Conservation (phyloP, 2,888 invertebrate species). For the Agrenia bidenticulata region DNA sequence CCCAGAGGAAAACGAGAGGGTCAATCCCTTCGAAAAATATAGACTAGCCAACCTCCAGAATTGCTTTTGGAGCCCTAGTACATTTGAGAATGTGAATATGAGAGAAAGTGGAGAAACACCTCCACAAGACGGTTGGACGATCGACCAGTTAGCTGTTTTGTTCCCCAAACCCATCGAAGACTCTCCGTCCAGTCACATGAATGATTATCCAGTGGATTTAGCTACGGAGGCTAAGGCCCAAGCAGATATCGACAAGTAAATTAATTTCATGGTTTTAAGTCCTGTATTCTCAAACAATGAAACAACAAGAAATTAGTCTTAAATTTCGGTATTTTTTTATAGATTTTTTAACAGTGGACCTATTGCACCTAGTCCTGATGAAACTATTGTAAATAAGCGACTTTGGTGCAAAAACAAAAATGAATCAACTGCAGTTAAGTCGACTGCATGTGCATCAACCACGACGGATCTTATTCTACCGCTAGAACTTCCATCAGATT, state of each 20-base stretch:
- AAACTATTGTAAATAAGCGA: neutral
- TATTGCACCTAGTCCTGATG: slow-evolving; percentile 13
- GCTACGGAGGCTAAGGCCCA: slow-evolving; percentile 11
- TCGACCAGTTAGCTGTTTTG: slow-evolving; percentile 3
- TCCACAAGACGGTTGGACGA: neutral
- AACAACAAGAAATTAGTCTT: neutral
- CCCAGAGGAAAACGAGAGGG: neutral
- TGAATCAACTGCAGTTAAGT: too few species aligned
- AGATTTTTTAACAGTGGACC: slow-evolving; percentile 6
- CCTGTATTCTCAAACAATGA: neutral
- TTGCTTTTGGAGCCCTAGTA: neutral
- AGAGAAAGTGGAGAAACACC: neutral
- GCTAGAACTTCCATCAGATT: neutral
- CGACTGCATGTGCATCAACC: too few species aligned
- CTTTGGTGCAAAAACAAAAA: too few species aligned
- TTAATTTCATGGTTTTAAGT: too few species aligned
- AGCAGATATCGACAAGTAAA: slow-evolving; percentile 2
- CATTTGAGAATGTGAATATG: neutral
- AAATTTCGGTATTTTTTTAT: neutral
- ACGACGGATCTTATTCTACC: slow-evolving; percentile 1
- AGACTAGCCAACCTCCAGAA: neutral
- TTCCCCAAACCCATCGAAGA: slow-evolving; percentile 9
- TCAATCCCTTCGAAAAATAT: slow-evolving; percentile 1
- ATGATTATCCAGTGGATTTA: slow-evolving; percentile 1
- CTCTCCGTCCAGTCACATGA: slow-evolving; percentile 10